Evolutionary conservation across 2,797 vertebrate species (phyloP), one percentile per base, ranked within the genome.

Genomic region (Manis pentadactyla): DNA sequence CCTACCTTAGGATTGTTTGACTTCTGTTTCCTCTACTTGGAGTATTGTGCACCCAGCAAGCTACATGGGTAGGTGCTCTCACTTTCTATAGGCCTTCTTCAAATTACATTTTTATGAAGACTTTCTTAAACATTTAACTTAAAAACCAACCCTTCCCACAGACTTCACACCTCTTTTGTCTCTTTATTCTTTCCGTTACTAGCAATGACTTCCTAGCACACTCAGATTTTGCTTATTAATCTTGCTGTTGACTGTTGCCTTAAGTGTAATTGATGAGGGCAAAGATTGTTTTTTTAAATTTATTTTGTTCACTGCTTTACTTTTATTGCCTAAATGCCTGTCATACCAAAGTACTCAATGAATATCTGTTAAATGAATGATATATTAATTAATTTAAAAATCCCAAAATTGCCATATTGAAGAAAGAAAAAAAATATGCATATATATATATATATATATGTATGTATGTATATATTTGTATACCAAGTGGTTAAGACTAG

Each of bases 341-440:
- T 19, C 7, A 77, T 5, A 59, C 0, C 29, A 10, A 46, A 69
- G 14, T 69, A 63, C 34, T 86, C 37, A 64, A 12, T 34, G 68
- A 94, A 34, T 94, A 69, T 46, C 42, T 92, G 27, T 49, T 89
- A 57, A 85, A 61, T 66, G 64, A 93, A 39, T 95, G 23, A 86
- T 84, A 63, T 64, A 51, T 55, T 78, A 75, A 84, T 64, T 63
- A 49, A 86, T 68, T 49, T 12, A 88, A 86, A 92, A 25, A 42
- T 61, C 39, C 55, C 18, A 0, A 87, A 71, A 75, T 19, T 85
- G 27, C 37, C 37, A 49, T 34, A 66, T 4, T 59, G 49, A 69
- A 87, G 11, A 46, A 46, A 46, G 46, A 46, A 46, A 46, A 46
- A 46, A 46, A 12, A 42, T n/a, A n/a, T n/a, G n/a, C n/a, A n/a